Conservation (phyloP, 2,113 vertebrate species). For the Erpornis zantholeuca region DNA sequence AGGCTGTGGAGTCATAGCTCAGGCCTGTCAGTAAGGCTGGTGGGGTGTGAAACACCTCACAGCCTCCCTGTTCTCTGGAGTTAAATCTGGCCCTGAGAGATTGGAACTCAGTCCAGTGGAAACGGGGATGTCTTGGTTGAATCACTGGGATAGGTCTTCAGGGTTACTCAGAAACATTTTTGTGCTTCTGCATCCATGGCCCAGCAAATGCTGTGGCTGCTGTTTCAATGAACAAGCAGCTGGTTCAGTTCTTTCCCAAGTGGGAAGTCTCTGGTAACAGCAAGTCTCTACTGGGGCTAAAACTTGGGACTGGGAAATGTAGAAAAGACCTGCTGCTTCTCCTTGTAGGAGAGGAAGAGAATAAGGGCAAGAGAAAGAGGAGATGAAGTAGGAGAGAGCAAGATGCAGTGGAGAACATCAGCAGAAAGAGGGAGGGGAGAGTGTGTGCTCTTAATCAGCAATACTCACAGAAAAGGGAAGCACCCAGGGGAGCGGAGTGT, state of each 20-base stretch:
- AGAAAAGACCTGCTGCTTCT: neutral
- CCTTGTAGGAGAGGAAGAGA: neutral
- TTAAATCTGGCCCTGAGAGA: neutral
- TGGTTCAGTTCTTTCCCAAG: neutral
- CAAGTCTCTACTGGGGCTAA: neutral
- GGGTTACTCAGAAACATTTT: neutral
- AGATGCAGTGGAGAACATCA: neutral
- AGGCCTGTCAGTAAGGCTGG: neutral
- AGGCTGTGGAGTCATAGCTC: neutral
- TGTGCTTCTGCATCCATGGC: neutral
- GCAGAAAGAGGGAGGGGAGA: neutral
- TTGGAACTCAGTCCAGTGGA: neutral
- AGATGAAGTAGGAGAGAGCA: neutral
- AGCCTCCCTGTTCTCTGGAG: neutral
- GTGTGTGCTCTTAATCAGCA: neutral
- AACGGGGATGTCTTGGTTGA: neutral
- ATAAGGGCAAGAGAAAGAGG: neutral
- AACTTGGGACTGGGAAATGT: neutral
- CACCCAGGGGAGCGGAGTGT: neutral
- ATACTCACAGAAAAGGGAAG: neutral
- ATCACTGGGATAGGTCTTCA: neutral
- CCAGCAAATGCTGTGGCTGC: neutral
- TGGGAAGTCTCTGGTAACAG: neutral
- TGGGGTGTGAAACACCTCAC: neutral
- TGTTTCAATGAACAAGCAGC: neutral